A percentile compares a stretch with the other conserved stretches of the same genome.
Evolutionary conservation across 2,888 invertebrate species (phyloP).

Genomic region (Isoperla grammatica): DNA sequence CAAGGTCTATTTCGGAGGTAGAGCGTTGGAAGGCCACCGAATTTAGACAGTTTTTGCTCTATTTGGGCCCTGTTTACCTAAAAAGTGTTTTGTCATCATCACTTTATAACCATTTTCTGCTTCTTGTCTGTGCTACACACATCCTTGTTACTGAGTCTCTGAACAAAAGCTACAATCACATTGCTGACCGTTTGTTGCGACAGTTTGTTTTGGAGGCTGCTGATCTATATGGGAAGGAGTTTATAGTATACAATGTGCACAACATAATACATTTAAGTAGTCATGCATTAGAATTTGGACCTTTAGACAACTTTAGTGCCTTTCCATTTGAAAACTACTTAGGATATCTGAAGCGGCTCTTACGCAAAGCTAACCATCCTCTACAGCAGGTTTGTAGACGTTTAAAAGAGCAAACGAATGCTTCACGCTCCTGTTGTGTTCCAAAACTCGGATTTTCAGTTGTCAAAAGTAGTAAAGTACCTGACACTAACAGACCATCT

Average conservation of each 20-base stretch:
- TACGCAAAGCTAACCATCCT: constrained; percentile 22
- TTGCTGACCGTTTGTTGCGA: too few relatives aligned
- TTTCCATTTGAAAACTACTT: constrained; percentile 35
- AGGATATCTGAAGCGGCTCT: constrained; percentile 16
- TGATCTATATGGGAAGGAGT: too few relatives aligned
- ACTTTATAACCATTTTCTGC: constrained; percentile 10
- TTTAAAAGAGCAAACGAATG: too few relatives aligned
- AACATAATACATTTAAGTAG: too few relatives aligned
- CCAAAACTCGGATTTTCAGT: neutral
- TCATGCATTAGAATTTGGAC: constrained; percentile 31
- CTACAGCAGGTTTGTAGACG: constrained; percentile 16
- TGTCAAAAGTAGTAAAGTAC: too few relatives aligned
- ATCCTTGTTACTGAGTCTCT: too few relatives aligned
- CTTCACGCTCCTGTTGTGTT: neutral
- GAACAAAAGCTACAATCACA: too few relatives aligned
- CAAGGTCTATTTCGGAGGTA: constrained; percentile 33
- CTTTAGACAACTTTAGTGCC: constrained; percentile 29
- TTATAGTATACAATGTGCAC: too few relatives aligned
- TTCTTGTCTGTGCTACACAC: neutral
- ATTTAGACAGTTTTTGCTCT: constrained; percentile 34
- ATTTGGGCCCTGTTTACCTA: constrained; percentile 35
- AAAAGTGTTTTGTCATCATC: constrained; percentile 22
- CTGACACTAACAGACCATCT: too few relatives aligned
- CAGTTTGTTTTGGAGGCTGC: too few relatives aligned
- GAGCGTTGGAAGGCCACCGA: constrained; percentile 37